Evolutionary conservation across 2,888 invertebrate genomes (phyloP).

Genomic region (Archaeoteleia sp.): DNA sequence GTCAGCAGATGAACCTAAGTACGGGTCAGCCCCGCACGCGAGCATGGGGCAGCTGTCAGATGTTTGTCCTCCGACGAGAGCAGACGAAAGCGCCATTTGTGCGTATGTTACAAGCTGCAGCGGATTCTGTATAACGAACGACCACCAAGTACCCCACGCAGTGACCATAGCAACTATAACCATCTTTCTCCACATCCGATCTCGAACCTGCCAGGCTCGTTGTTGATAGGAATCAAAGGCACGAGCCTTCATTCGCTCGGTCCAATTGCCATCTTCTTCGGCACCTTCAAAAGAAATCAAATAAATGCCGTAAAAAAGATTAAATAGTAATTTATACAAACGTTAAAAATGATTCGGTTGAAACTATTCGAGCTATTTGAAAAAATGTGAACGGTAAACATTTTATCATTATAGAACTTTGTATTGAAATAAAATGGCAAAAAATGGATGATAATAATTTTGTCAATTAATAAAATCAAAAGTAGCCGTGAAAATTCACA

Average conservation of each 20-base stretch:
- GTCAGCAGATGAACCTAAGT: conserved; percentile 73
- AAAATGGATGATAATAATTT: too few species aligned
- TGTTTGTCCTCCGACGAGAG: conserved; percentile 67
- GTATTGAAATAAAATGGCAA: too few species aligned
- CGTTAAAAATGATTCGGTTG: too few species aligned
- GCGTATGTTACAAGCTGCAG: conserved; percentile 64
- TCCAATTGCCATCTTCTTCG: too few species aligned
- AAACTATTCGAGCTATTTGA: too few species aligned
- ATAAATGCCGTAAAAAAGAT: too few species aligned
- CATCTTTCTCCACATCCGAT: conserved; percentile 35
- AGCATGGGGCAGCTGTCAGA: conserved; percentile 74
- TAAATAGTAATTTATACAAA: too few species aligned
- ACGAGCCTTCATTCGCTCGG: conserved; percentile 23
- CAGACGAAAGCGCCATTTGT: conserved; percentile 60
- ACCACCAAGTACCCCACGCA: conserved; percentile 58
- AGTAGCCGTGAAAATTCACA: too few species aligned
- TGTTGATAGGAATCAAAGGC: conserved; percentile 29
- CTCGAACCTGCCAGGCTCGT: conserved; percentile 57
- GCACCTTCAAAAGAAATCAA: too few species aligned
- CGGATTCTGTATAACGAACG: conserved; percentile 60
- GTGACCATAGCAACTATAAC: conserved; percentile 49
- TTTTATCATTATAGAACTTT: too few species aligned
- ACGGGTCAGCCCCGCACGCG: conserved; percentile 71
- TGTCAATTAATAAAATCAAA: too few species aligned
- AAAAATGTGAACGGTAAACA: too few species aligned